Conservation (phyloP, 2,113 vertebrate genomes). For the Triplophysa dalaica region DNA sequence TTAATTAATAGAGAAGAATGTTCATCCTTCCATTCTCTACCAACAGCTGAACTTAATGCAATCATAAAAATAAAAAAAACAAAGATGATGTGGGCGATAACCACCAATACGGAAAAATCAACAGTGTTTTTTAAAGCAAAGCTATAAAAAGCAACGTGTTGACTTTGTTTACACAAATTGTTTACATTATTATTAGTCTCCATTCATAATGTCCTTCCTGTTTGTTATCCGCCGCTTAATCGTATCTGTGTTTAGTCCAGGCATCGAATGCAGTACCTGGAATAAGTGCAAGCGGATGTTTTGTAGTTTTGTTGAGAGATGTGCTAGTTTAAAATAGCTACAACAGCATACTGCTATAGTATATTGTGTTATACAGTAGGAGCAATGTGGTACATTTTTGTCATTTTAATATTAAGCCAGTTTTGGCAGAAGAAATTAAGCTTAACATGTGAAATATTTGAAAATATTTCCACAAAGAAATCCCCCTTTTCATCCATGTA, state of each 20-base stretch:
- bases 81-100: constrained; percentile 41
- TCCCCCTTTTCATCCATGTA: background rate
- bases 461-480: background rate
- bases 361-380: background rate
- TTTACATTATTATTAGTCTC: constrained; percentile 60
- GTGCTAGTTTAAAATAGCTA: constrained; percentile 49
- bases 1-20: constrained; percentile 60
- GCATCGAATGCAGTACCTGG: constrained; percentile 31
- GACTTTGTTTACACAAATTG: constrained; percentile 43
- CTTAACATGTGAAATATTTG: constrained; percentile 48
- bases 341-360: background rate
- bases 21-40: constrained; percentile 53
- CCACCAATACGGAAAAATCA: constrained; percentile 48
- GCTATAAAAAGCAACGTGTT: constrained; percentile 58
- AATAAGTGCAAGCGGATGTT: constrained; percentile 68
- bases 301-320: constrained; percentile 63
- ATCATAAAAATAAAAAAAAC: constrained; percentile 15
- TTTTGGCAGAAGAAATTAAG: background rate
- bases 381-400: background rate
- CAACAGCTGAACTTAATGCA: background rate
- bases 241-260: constrained; percentile 61
- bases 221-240: constrained; percentile 68
- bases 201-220: constrained; percentile 70
- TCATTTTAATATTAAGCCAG: background rate
- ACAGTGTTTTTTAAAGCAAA: constrained; percentile 62